Evolutionary conservation across 2,113 vertebrate species (phyloP).

Genomic region (Ahaetulla prasina): DNA sequence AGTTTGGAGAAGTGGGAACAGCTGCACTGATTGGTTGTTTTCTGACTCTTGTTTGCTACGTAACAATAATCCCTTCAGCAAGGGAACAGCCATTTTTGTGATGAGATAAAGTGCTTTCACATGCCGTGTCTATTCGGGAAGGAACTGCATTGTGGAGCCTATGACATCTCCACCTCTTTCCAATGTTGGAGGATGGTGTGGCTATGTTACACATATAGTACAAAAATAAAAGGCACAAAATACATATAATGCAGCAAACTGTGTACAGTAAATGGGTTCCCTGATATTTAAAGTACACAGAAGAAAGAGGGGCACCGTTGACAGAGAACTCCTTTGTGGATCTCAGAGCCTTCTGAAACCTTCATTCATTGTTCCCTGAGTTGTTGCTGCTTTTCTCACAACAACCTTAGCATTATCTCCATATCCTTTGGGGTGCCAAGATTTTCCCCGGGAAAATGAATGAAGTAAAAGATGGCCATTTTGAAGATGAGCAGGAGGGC

Average conservation of each 20-base stretch:
- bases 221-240: slow-evolving; percentile 70
- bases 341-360: background rate
- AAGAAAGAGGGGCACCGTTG: slow-evolving; percentile 30
- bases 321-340: slow-evolving; percentile 14
- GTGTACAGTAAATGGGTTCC: slow-evolving; percentile 54
- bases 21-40: slow-evolving; percentile 10
- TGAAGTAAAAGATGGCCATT: background rate
- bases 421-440: background rate
- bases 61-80: background rate
- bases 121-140: slow-evolving; percentile 30
- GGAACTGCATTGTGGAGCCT: slow-evolving; percentile 34
- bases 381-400: slow-evolving; percentile 29
- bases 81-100: background rate
- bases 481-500: background rate
- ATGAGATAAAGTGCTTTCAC: slow-evolving; percentile 59
- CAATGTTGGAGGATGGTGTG: slow-evolving; percentile 36
- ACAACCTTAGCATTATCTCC: background rate
- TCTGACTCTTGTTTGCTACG: background rate
- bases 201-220: slow-evolving; percentile 63
- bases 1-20: background rate
- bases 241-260: slow-evolving; percentile 66
- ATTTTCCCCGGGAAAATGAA: slow-evolving; percentile 9
- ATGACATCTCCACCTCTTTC: slow-evolving; percentile 11
- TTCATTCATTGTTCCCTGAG: slow-evolving; percentile 39
- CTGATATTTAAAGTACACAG: slow-evolving; percentile 45